These are phyloP conservation scores for Pseudorasbora parva DNA, from an alignment of 2,113 vertebrate genomes.

Conservation along the genomic window DNA sequence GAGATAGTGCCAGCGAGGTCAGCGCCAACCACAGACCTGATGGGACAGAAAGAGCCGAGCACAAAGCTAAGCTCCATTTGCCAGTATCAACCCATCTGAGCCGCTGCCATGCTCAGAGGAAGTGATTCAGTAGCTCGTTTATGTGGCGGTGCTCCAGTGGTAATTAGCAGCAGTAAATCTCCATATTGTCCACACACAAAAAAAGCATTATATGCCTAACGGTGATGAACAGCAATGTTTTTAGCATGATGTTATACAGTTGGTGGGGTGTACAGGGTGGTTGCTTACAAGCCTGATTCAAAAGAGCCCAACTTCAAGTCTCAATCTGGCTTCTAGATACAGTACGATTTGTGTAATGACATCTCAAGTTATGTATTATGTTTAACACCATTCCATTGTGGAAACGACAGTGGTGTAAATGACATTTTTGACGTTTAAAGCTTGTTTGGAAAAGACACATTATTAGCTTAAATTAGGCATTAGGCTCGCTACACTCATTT, in stretches of 20 bases:
- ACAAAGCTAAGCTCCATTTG: constrained; percentile 15
- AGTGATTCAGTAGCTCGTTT: constrained; percentile 42
- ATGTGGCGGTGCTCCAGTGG: constrained; percentile 47
- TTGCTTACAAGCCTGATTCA: neutral
- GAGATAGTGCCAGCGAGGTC: constrained; percentile 34
- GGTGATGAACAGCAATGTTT: neutral
- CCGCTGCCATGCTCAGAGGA: constrained; percentile 23
- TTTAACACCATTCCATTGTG: neutral
- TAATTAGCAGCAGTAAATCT: constrained; percentile 53
- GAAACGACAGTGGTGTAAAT: neutral
- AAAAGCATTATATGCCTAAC: constrained; percentile 38
- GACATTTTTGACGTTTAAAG: neutral
- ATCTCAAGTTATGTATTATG: neutral
- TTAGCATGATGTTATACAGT: neutral
- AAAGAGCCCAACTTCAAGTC: neutral
- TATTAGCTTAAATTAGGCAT: neutral
- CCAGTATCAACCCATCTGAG: constrained; percentile 12
- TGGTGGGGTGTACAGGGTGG: neutral
- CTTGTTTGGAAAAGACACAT: neutral
- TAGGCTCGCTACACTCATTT: too few species aligned
- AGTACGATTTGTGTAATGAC: neutral
- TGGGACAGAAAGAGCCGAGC: constrained; percentile 1
- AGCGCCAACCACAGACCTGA: neutral
- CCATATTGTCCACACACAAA: constrained; percentile 2
- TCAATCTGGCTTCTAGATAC: neutral